phyloP scores from a whole-genome alignment of 2,113 vertebrate species.

The Telmatochromis bifrenatus region DNA sequence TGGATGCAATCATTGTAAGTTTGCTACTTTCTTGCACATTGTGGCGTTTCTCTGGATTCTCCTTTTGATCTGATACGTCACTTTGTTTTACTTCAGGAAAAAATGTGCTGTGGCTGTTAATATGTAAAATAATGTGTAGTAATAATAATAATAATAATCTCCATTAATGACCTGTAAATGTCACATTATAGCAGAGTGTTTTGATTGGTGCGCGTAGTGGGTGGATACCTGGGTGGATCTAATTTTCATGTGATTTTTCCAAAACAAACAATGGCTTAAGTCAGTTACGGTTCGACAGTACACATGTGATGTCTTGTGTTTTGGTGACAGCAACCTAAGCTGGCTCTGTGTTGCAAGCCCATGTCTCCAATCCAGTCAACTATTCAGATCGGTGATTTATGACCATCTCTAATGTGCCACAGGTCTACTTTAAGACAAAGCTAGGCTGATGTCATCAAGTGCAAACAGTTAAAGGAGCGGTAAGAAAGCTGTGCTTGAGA shows the following conservation, averaged over 20 bases:
- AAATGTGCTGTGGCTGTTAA: neutral
- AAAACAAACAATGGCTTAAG: slow-evolving; percentile 23
- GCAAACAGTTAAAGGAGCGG: neutral
- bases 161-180: slow-evolving; percentile 27
- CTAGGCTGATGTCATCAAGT: slow-evolving; percentile 40
- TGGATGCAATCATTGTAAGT: neutral
- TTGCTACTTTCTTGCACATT: neutral
- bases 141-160: neutral
- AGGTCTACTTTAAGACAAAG: slow-evolving; percentile 24
- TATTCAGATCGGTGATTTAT: slow-evolving; percentile 39
- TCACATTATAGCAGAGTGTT: slow-evolving; percentile 10
- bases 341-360: neutral
- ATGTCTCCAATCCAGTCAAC: slow-evolving; percentile 23
- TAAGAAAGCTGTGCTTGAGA: neutral
- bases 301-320: neutral
- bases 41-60: neutral
- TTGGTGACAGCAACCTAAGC: slow-evolving; percentile 8
- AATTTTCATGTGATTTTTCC: neutral
- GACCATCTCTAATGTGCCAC: slow-evolving; percentile 35
- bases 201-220: slow-evolving; percentile 16
- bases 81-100: neutral
- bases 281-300: neutral
- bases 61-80: neutral
- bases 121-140: neutral
- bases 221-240: slow-evolving; percentile 4